Base-by-base conservation (phyloP, 2,888 invertebrate genomes). In the Dasypogon diadema region DNA sequence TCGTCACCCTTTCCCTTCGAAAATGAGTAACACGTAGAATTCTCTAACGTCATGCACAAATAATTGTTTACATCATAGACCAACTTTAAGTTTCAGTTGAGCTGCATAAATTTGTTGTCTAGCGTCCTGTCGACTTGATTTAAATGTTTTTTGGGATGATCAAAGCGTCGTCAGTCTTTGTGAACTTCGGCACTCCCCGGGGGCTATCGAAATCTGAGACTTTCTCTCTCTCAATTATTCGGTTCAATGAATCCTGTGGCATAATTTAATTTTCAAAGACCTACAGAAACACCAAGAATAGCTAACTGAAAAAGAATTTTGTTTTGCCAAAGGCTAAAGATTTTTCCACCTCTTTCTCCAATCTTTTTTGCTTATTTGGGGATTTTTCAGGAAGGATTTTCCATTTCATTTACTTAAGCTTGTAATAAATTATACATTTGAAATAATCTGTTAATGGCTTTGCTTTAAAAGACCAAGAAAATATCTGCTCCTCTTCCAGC, bases 391-490 rank as follows among this genome's bases (percentile, higher is more conserved):
- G 60, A 60, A 34, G 56, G 18, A 60, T 60, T 60, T 60, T 60
- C 60, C 60, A 60, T 60, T 60, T 60, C 60, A 60, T 60, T 60
- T 34, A 34, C 60, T 60, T 60, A 34, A 60, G 60, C 34, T 34
- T 37, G 18, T 60, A 60, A 60, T 60, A 60, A 60, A 60, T 60
- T 60, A 60, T 60, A 60, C 60, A 60, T 60, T 60, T 60, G 37
- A 60, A 60, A 60, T 60, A 60, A 60, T 60, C 60, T 37, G 34
- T 60, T 60, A 60, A 60, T 60, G 34, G 60, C 34, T 60, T 30
- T 14, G 12, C 42, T 42, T 42, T 21, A 18, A 34, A 60, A 34
- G 34, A 30, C 4, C 30, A 30, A n/a, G n/a, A n/a, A n/a, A n/a
- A n/a, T n/a, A n/a, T n/a, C n/a, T n/a, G n/a, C n/a, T n/a, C n/a